Evolutionary conservation across 92 coral and sea anemone genomes (phyloP).

Genomic region (Siderastrea radians): DNA sequence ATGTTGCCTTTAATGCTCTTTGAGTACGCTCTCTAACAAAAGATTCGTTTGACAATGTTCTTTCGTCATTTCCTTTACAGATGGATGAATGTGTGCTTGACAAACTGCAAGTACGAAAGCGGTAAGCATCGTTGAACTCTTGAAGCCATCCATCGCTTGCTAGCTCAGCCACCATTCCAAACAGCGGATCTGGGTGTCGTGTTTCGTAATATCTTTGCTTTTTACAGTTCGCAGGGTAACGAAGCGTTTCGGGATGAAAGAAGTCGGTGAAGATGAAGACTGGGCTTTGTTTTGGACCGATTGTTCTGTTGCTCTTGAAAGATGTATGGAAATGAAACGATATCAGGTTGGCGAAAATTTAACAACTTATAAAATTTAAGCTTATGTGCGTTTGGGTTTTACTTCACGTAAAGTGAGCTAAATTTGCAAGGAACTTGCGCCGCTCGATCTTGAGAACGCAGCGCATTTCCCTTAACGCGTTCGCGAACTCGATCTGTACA

Average conservation of each 20-base stretch:
- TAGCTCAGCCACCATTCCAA: neutral
- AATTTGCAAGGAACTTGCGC: too few species aligned
- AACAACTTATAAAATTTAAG: neutral
- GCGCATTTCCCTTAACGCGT: too few species aligned
- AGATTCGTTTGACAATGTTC: neutral
- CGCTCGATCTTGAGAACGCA: too few species aligned
- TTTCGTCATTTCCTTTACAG: conserved; percentile 35
- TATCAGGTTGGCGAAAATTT: conserved; percentile 79
- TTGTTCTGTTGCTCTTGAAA: conserved; percentile 93
- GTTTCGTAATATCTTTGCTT: neutral
- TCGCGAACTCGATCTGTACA: too few species aligned
- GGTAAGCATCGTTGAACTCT: conserved; percentile 69
- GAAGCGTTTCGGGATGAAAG: conserved; percentile 97
- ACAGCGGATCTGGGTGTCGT: neutral
- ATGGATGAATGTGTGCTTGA: conserved; percentile 92
- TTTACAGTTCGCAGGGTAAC: conserved; percentile 91
- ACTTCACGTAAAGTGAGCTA: too few species aligned
- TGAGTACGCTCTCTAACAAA: neutral
- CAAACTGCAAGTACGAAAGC: conserved; percentile 97
- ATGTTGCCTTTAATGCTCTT: neutral
- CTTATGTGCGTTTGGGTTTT: too few species aligned
- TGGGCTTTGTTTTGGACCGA: conserved; percentile 98
- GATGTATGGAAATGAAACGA: conserved; percentile 99
- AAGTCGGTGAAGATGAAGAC: conserved; percentile 99
- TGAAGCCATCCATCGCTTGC: neutral